phyloP scores from a whole-genome alignment of 2,888 invertebrate species.

The Morpho deidamia region DNA sequence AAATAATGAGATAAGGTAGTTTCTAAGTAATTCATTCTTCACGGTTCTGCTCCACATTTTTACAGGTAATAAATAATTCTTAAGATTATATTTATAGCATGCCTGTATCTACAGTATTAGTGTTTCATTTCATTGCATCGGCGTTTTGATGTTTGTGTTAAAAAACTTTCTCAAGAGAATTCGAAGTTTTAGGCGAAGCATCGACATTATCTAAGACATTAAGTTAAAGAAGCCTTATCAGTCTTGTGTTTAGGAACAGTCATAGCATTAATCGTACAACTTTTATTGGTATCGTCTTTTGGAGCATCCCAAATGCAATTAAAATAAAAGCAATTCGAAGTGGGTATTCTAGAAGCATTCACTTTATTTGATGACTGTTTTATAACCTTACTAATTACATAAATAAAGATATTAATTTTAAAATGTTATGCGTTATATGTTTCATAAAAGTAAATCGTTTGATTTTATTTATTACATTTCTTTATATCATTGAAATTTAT shows the following conservation, averaged over 20 bases:
- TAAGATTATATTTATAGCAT: slow-evolving; percentile 8
- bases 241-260: slow-evolving; percentile 49
- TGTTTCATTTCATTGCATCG: slow-evolving; percentile 43
- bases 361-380: slow-evolving; percentile 49
- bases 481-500: no score
- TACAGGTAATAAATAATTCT: slow-evolving; percentile 7
- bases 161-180: slow-evolving; percentile 29
- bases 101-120: slow-evolving; percentile 33
- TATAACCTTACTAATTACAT: slow-evolving; percentile 1
- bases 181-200: slow-evolving; percentile 35
- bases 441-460: no score
- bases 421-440: background rate
- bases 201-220: slow-evolving; percentile 39
- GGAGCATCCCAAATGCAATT: slow-evolving; percentile 56
- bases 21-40: slow-evolving; percentile 20
- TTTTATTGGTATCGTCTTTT: slow-evolving; percentile 53
- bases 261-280: slow-evolving; percentile 56
- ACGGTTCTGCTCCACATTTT: slow-evolving; percentile 17
- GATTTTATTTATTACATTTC: no score
- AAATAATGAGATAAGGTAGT: slow-evolving; percentile 49
- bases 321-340: slow-evolving; percentile 55
- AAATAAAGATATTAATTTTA: background rate
- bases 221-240: slow-evolving; percentile 53
- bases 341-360: slow-evolving; percentile 37
- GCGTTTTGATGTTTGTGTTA: slow-evolving; percentile 29